Base-by-base conservation (phyloP, 2,797 vertebrate genomes). In the Phoebastria nigripes region DNA sequence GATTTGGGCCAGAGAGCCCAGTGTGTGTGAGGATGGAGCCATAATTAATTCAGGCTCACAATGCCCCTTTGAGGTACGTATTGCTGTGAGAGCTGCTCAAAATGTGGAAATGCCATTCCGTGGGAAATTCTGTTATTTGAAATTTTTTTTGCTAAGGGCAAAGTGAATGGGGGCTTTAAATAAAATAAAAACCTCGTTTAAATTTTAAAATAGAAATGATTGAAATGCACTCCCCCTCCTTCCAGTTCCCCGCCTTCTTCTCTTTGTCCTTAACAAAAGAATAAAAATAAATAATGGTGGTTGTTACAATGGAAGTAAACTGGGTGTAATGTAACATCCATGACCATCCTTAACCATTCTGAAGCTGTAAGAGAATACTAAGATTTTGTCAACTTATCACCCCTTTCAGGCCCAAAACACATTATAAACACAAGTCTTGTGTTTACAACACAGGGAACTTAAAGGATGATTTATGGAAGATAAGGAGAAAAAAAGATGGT, bases 81-180 rank as follows among this genome's bases (percentile, higher is more conserved):
- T 35, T 51, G 65, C 72, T 86, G 9, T 12, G 44, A 59, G 89
- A 83, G 61, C 25, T 63, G 84, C 81, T 76, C 4, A 1, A 87
- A 88, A 76, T 3, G 5, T 76, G 62, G 67, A 91, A 87, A 55
- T 85, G 56, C 33, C 41, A 25, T 80, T 86, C 55, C 1, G 2
- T 29, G 72, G 54, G 67, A 82, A 74, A 70, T 82, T n/a, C 42
- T 83, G 55, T 46, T 73, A 21, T 26, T 28, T 46, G 29, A 76
- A 10, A 8, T 6, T 19, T 46, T 37, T 8, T 74, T 81, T 70
- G 46, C 46, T 62, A 28, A 71, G 39, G 37, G 37, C 29, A n/a
- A 69, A 63, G 26, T 0, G 0, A 73, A 39, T 26, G 15, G 0
- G 6, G 49, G 28, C 29, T 84, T 79, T n/a, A 65, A 89, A 63